Conservation (phyloP, 2,888 invertebrate species). For the Blera fallax region DNA sequence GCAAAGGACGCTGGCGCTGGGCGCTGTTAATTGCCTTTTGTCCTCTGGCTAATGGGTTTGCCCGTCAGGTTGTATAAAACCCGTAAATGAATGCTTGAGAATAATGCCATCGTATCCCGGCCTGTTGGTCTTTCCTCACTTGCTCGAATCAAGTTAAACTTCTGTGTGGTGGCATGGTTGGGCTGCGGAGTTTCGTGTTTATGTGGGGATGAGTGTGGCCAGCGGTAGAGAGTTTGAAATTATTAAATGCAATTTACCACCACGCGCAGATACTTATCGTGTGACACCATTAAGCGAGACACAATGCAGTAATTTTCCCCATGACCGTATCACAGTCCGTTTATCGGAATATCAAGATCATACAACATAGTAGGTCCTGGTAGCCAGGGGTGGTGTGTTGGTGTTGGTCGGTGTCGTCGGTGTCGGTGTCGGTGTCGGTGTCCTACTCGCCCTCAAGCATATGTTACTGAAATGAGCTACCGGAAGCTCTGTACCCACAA, state of each 20-base stretch:
- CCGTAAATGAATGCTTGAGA: constrained; percentile 71
- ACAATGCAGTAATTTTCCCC: constrained; percentile 61
- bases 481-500: constrained; percentile 45
- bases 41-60: constrained; percentile 72
- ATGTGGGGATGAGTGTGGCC: neutral
- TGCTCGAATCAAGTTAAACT: constrained; percentile 49
- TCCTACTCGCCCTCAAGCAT: constrained; percentile 20
- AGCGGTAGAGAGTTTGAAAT: constrained; percentile 61
- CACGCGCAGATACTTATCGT: constrained; percentile 64
- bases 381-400: neutral
- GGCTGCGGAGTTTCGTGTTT: neutral
- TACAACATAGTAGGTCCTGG: no score
- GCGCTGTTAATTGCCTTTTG: constrained; percentile 72
- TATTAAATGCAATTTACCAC: constrained; percentile 71
- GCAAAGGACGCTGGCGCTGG: constrained; percentile 47
- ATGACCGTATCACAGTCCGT: constrained; percentile 40
- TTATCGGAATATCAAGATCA: constrained; percentile 64
- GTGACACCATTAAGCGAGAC: constrained; percentile 61
- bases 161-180: constrained; percentile 3
- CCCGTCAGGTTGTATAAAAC: constrained; percentile 70
- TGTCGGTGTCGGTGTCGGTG: neutral
- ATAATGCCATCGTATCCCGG: constrained; percentile 51
- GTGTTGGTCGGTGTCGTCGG: neutral
- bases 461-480: constrained; percentile 58
- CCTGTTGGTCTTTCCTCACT: constrained; percentile 43